phyloP scores from a whole-genome alignment of 2,113 vertebrate genomes.

The Riparia riparia region DNA sequence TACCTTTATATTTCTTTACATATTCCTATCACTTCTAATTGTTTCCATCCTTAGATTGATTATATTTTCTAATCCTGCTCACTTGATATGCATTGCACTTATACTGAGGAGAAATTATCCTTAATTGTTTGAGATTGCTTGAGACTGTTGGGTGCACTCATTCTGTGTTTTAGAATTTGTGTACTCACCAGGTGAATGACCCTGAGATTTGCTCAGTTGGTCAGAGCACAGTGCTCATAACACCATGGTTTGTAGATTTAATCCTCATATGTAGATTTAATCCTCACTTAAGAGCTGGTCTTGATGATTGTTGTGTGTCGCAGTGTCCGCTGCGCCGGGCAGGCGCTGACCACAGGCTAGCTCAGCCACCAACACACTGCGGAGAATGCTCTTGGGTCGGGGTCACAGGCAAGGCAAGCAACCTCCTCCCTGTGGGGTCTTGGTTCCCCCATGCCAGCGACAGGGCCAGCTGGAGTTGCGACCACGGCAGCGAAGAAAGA shows the following conservation, averaged over 20 bases:
- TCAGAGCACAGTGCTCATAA: fast-evolving
- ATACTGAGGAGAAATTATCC: background rate
- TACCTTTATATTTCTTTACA: background rate
- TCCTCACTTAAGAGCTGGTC: background rate
- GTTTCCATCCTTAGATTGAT: background rate
- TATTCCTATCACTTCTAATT: background rate
- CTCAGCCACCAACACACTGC: too few species aligned
- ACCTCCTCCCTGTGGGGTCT: too few species aligned
- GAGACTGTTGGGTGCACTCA: background rate
- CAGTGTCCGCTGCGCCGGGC: too few species aligned
- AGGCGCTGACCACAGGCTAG: too few species aligned
- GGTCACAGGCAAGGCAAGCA: too few species aligned
- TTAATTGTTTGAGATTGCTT: background rate
- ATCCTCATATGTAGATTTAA: background rate
- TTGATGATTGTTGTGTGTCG: background rate
- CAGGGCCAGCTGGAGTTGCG: too few species aligned
- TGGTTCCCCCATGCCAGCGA: too few species aligned
- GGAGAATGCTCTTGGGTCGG: too few species aligned
- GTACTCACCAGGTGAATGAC: background rate
- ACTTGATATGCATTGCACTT: background rate
- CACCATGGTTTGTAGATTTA: background rate
- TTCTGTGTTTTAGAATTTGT: background rate
- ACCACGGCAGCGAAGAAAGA: too few species aligned
- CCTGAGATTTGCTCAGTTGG: background rate
- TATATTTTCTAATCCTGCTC: background rate